Base-by-base conservation (phyloP, 2,888 invertebrate species). In the Junonia oenone region DNA sequence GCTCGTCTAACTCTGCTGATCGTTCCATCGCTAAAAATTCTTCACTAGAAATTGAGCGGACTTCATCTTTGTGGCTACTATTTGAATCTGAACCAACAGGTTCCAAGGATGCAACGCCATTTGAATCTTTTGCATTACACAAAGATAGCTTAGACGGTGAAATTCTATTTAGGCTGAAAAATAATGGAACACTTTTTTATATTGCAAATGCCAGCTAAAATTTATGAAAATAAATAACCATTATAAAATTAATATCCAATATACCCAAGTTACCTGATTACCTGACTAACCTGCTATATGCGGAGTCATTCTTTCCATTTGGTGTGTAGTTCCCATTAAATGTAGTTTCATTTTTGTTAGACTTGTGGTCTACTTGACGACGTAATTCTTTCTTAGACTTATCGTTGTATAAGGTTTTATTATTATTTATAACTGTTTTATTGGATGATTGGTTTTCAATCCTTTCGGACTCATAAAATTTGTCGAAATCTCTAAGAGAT, bases 231-330 rank as follows among this genome's bases (percentile, higher is more conserved):
- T 14, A 15, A 14, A 15, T 9, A 15, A 37, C 1, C 13, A 9
- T 19, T 47, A 19, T 17, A 35, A 5, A 22, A 35, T 48, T 22
- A n/a, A 11, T 13, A 35, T 0, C n/a, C 4, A 48, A 31, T 43
- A 43, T 26, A 13, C n/a, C 6, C 43, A 26, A 15, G 22, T 49
- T 49, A 22, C 55, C 40, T 54, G 50, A 55, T 68, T 86, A 84
- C 89, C 88, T 88, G 82, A 83, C 90, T 91, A 90, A 96, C 96
- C 96, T 96, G 92, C 95, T 95, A 85, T 96, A 96, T 52, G 96
- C 96, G 26, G 96, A 96, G 82, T 96, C 96, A 26, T 81, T 83
- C 69, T 80, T 86, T 50, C 81, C 85, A 62, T 77, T 85, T 11
- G 81, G 82, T 63, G 78, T 87, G 71, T 70, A 79, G 72, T 88